Evolutionary conservation across 2,113 vertebrate species (phyloP), one percentile per base, ranked within the genome.

Genomic region (Spermophilus dauricus): DNA sequence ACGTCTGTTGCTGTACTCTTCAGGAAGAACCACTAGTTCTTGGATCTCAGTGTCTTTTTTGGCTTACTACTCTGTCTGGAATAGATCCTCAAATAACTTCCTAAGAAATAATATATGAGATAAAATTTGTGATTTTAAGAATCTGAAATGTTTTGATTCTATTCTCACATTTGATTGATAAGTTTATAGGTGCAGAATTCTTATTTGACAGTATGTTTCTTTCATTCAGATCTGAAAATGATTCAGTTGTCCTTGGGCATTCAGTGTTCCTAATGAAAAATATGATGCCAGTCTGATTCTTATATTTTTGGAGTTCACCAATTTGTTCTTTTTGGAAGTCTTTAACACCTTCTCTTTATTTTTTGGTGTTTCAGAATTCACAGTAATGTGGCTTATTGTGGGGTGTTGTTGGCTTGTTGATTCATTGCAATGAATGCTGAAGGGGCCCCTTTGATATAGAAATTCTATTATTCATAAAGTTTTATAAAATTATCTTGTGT

Each of bases 51-150:
- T 85, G 45, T 58, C 56, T 72, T 92, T 45, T 76, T 72, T 42
- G 32, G 3, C 51, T 78, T 83, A 67, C 14, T 87, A 51, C 8
- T 83, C 39, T 81, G 70, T 20, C 70, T 91, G 42, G 61, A 78
- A 45, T 56, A 34, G 42, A 84, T 76, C 34, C 34, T 86, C 30
- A n/a, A 51, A 30, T 91, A 88, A 80, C 63, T 88, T 94, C 28
- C 28, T 73, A 73, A 88, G 85, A 91, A 90, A 93, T 26, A 90
- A 63, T 86, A 18, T 73, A 37, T 96, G 83, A 91, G 72, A 69
- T 30, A 72, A 48, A 94, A 87, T 63, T 81, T 78, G 14, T 76
- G 78, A 81, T 65, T 72, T 90, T 81, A 73, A 65, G 32, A 86
- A 16, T 86, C 24, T 84, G 26, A 94, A 85, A 65, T 82, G 30